These are phyloP conservation scores for Zenarchopterus dispar DNA, from an alignment of 2,797 vertebrate genomes.

Conservation along the genomic window DNA sequence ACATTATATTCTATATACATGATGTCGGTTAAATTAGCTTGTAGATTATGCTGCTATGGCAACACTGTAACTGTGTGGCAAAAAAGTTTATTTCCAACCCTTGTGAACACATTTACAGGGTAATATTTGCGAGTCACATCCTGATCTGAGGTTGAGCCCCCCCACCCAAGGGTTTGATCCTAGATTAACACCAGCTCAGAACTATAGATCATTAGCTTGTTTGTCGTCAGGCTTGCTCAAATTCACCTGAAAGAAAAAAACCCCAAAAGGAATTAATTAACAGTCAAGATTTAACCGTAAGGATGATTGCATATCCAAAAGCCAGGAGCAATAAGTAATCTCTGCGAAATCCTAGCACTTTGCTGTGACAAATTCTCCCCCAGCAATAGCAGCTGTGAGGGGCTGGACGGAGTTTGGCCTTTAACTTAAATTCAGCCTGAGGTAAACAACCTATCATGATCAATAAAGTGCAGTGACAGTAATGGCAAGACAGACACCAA, in stretches of 20 bases:
- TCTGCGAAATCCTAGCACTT: neutral
- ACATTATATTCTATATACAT: too few species aligned
- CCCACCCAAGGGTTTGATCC: too few species aligned
- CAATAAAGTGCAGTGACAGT: slow-evolving; percentile 44
- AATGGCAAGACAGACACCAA: slow-evolving; percentile 59
- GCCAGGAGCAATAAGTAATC: slow-evolving; percentile 9
- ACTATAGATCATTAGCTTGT: slow-evolving; percentile 53
- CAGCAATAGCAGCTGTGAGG: slow-evolving; percentile 14
- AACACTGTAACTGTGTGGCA: too few species aligned
- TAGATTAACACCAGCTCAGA: neutral
- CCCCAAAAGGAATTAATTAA: too few species aligned
- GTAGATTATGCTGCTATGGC: too few species aligned
- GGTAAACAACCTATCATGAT: slow-evolving; percentile 55
- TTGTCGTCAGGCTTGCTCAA: slow-evolving; percentile 35
- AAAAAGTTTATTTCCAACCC: too few species aligned
- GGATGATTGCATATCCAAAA: neutral
- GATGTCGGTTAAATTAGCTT: too few species aligned
- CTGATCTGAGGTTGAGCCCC: too few species aligned
- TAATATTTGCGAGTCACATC: too few species aligned
- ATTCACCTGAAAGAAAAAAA: slow-evolving; percentile 22
- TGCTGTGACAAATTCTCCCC: slow-evolving; percentile 14
- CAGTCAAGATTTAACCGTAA: too few species aligned
- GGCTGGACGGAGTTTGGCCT: slow-evolving; percentile 44
- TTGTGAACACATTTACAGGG: too few species aligned
- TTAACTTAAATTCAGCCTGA: slow-evolving; percentile 46